phyloP scores from a whole-genome alignment of 2,888 invertebrate genomes.

The Melanotus villosus region DNA sequence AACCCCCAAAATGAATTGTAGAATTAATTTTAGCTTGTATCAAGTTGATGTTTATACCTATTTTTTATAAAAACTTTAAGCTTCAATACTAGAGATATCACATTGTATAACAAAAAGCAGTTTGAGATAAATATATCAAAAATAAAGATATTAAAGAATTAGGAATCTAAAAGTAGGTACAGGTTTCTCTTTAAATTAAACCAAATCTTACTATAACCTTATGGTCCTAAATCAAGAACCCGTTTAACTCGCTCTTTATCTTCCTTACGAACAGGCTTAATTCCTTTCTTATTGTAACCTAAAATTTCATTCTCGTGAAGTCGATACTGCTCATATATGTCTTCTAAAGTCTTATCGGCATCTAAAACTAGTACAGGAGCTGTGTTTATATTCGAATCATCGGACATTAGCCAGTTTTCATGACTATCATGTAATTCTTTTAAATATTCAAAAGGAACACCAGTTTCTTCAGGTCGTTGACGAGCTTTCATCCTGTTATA shows the following conservation, averaged over 20 bases:
- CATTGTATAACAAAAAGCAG: no score
- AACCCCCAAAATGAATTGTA: no score
- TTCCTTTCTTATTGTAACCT: constrained; percentile 58
- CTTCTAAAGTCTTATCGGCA: constrained; percentile 76
- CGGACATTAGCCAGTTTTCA: constrained; percentile 77
- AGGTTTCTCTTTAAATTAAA: no score
- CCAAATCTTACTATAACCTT: no score
- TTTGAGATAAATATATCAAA: no score
- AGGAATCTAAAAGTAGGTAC: no score
- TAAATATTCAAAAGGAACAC: constrained; percentile 86
- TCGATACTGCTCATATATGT: constrained; percentile 77
- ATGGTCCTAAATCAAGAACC: constrained; percentile 47
- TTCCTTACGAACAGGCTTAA: constrained; percentile 47
- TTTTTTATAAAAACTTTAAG: no score
- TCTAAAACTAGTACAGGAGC: constrained; percentile 76
- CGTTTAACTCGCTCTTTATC: constrained; percentile 58
- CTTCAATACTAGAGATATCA: no score
- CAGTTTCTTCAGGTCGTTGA: constrained; percentile 85
- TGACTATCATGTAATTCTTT: constrained; percentile 84
- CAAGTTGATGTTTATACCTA: no score
- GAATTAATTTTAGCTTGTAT: no score
- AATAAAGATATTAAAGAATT: no score
- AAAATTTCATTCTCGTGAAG: constrained; percentile 73
- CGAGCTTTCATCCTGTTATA: constrained; percentile 81
- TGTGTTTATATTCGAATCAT: constrained; percentile 61